phyloP scores from a whole-genome alignment of 2,888 invertebrate genomes.

The Xestia ashworthii region DNA sequence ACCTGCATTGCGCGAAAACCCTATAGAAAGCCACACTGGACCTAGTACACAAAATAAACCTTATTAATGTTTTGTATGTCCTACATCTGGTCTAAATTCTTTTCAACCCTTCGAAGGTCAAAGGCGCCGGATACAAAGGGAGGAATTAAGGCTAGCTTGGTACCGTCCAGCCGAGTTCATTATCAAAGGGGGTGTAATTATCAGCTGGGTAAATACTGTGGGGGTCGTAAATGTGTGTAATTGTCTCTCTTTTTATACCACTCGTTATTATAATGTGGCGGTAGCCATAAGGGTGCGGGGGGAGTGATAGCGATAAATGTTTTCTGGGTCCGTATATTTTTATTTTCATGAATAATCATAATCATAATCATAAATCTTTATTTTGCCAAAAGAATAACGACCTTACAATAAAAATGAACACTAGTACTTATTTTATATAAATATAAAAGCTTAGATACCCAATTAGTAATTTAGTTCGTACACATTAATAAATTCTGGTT shows the following conservation, averaged over 20 bases:
- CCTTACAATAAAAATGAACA: too few species aligned
- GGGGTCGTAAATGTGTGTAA: constrained; percentile 58
- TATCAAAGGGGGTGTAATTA: constrained; percentile 56
- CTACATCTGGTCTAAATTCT: constrained; percentile 13
- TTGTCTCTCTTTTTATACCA: constrained; percentile 66
- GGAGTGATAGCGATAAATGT: constrained; percentile 41
- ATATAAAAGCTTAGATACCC: too few species aligned
- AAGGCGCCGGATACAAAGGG: constrained; percentile 15
- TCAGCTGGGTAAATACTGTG: constrained; percentile 59
- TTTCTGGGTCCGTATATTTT: too few species aligned
- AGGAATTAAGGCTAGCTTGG: constrained; percentile 27
- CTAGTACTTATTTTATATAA: too few species aligned
- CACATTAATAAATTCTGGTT: too few species aligned
- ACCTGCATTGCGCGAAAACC: not conserved
- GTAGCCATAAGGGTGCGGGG: constrained; percentile 57
- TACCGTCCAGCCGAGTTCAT: constrained; percentile 38
- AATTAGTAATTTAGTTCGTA: too few species aligned
- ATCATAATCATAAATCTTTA: too few species aligned
- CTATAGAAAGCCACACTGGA: not conserved
- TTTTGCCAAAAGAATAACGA: too few species aligned
- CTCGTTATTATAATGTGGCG: constrained; percentile 64
- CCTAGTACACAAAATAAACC: not conserved
- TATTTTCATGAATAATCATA: too few species aligned
- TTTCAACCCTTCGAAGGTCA: constrained; percentile 23
- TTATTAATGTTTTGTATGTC: not conserved